These are phyloP conservation scores for Lagopus leucura DNA, from an alignment of 2,113 vertebrate genomes.

Conservation along the genomic window DNA sequence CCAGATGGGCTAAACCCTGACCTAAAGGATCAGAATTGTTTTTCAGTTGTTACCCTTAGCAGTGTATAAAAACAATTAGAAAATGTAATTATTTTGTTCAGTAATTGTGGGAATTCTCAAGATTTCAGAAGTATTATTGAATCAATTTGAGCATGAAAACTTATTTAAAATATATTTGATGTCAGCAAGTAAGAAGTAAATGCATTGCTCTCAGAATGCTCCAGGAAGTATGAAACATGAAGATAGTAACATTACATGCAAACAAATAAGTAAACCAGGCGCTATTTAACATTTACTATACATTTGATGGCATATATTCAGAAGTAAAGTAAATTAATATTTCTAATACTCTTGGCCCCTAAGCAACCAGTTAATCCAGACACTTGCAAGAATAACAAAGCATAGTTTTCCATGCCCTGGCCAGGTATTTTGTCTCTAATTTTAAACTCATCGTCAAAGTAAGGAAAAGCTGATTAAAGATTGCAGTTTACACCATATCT, in stretches of 20 bases:
- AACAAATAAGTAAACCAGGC: background rate
- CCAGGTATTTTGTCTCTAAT: conserved; percentile 15
- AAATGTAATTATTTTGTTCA: background rate
- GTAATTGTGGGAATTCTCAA: background rate
- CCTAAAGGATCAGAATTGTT: background rate
- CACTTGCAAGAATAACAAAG: background rate
- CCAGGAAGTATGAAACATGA: conserved; percentile 15
- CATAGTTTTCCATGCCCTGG: background rate
- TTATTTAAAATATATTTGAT: conserved; percentile 24
- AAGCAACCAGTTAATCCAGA: conserved; percentile 1
- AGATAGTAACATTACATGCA: background rate
- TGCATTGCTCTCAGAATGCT: background rate
- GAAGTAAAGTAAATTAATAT: background rate
- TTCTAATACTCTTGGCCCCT: background rate
- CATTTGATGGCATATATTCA: background rate
- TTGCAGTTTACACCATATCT: conserved; percentile 19
- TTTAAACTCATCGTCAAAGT: background rate
- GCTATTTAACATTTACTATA: conserved; percentile 17
- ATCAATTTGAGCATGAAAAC: conserved; percentile 9
- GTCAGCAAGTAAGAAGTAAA: background rate
- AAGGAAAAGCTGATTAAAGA: conserved; percentile 7
- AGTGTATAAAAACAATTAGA: background rate
- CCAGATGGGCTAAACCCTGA: conserved; percentile 33
- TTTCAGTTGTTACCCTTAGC: background rate
- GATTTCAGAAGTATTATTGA: background rate